Evolutionary conservation across 2,888 invertebrate species (phyloP), one percentile per base, ranked within the genome.

Genomic region (Laspeyria flexula): DNA sequence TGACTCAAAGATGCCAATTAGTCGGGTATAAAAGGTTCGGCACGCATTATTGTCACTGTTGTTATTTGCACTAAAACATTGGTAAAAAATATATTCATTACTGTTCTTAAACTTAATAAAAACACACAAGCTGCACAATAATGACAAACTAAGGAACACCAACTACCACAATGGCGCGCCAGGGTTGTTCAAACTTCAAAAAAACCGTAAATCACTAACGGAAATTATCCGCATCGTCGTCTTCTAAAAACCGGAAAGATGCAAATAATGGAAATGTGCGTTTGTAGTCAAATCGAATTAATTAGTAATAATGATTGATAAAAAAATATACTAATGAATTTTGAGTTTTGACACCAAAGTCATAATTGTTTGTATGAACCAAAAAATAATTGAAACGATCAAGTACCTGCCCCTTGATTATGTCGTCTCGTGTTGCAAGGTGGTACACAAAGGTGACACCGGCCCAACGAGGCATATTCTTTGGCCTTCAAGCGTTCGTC

Each of bases 1-100:
- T 88, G 90, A 90, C 86, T 86, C 86, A 84, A 85, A 80, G 79
- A 74, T 79, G 77, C 75, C 77, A 81, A 77, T 86, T 84, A 90
- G 72, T 87, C 89, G 67, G 86, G 87, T 88, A 88, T 85, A 89
- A 86, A 86, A 81, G 82, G 82, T 85, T 87, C 88, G 84, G 86
- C 90, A 89, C 86, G 80, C 92, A 92, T 92, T 92, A 92, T 92
- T 90, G 89, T 90, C 92, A 86, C 86, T 83, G 80, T 85, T 84
- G 56, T 75, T 79, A 79, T 65, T 79, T 81, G 60, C 79, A 82
- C 81, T 80, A 86, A 79, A 83, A 83, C 77, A 79, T 79, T 75
- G 59, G 69, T 86, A 85, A 71, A 86, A 88, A 86, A 88, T 86
- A 86, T 85, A 87, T 81, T 84, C 85, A 88, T 87, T 83, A 79